Conservation (phyloP, 1,140 invertebrate species). For the Drosophila bipectinata region DNA sequence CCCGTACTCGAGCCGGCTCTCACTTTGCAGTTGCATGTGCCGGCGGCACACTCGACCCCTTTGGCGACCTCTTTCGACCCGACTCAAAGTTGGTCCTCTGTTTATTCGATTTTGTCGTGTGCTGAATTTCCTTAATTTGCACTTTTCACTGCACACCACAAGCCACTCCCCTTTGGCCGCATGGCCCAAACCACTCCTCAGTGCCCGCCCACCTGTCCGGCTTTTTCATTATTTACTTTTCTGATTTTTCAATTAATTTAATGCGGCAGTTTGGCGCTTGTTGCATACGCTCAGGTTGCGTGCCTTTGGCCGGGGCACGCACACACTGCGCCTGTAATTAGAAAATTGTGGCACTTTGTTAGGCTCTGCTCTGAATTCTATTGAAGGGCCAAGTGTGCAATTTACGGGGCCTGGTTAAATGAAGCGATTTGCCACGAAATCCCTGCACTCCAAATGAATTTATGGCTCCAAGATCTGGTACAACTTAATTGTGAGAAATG, state of each 20-base stretch:
- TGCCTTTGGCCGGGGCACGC: constrained; percentile 41
- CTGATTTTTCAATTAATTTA: constrained; percentile 81
- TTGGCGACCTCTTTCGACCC: constrained; percentile 7
- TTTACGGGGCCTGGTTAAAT: constrained; percentile 60
- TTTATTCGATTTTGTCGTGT: constrained; percentile 81
- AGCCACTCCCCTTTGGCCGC: too few species aligned
- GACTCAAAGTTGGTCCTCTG: constrained; percentile 35
- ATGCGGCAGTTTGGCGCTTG: constrained; percentile 74
- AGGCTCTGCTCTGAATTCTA: constrained; percentile 37
- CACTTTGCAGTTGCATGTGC: constrained; percentile 72
- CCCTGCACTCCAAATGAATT: not conserved
- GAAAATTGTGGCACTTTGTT: constrained; percentile 82
- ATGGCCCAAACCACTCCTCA: not conserved
- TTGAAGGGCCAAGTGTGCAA: constrained; percentile 53
- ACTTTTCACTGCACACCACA: constrained; percentile 34
- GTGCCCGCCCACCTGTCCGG: constrained; percentile 18
- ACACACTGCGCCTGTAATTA: constrained; percentile 60
- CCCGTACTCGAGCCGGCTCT: constrained; percentile 25
- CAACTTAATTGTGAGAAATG: constrained; percentile 2
- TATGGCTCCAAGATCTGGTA: not conserved
- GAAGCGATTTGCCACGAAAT: constrained; percentile 59
- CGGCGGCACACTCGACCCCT: not conserved
- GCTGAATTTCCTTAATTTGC: constrained; percentile 77
- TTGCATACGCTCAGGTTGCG: constrained; percentile 62
- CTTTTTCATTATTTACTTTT: constrained; percentile 65